Conservation (phyloP, 1,140 invertebrate genomes). For the Bombyx mandarina region DNA sequence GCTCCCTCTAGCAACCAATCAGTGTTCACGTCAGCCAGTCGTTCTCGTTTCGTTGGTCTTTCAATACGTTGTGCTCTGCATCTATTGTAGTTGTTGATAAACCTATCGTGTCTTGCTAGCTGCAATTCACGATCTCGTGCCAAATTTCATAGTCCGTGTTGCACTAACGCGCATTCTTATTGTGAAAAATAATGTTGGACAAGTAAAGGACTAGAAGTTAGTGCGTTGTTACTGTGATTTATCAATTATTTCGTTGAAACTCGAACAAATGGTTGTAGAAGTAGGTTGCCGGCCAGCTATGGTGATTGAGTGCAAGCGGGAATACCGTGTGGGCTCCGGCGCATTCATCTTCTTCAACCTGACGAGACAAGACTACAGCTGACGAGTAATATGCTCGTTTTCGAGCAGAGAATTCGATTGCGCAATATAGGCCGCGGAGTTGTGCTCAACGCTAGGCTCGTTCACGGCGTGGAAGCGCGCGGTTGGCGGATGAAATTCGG, state of each 20-base stretch:
- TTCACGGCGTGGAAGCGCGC: conserved; percentile 48
- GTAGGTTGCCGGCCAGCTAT: conserved; percentile 47
- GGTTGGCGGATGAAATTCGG: conserved; percentile 64
- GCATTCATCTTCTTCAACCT: conserved; percentile 62
- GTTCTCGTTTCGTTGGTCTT: conserved; percentile 32
- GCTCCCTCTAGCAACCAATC: conserved; percentile 52
- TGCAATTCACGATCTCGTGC: conserved; percentile 8
- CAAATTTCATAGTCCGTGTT: background rate
- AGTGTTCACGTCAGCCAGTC: conserved; percentile 45
- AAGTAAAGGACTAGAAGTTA: conserved; percentile 36
- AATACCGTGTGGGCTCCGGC: conserved; percentile 44
- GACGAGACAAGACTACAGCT: conserved; percentile 65
- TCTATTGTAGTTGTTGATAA: conserved; percentile 30
- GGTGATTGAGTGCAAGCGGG: conserved; percentile 41
- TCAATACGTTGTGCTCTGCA: conserved; percentile 27
- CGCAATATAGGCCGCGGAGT: conserved; percentile 50
- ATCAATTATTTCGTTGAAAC: background rate
- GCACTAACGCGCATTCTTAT: background rate
- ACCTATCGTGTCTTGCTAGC: conserved; percentile 26
- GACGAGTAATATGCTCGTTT: conserved; percentile 65
- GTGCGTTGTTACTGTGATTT: conserved; percentile 5
- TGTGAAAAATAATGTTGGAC: conserved; percentile 54
- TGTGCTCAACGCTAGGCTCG: conserved; percentile 40
- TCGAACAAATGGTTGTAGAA: conserved; percentile 55
- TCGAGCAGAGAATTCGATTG: conserved; percentile 61